Percentiles rank a stretch among this genome's conserved stretches.
Evolutionary conservation across 64 coral and sea anemone species (phyloP).

Genomic region (Porites lutea): DNA sequence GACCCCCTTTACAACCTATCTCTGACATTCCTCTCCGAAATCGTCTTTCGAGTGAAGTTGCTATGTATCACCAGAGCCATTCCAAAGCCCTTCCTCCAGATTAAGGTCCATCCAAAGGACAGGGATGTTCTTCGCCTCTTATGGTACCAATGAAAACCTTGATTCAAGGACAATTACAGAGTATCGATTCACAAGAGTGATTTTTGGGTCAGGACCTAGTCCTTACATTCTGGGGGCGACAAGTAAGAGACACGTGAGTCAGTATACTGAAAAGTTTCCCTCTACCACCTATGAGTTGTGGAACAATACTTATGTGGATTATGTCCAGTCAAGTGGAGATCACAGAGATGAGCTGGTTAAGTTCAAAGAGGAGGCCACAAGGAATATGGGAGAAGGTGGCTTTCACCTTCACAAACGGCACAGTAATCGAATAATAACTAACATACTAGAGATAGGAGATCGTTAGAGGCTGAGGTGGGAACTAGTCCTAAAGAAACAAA

Average conservation of each 20-base stretch:
- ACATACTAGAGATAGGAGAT: not conserved
- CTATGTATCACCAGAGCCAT: conserved; percentile 53
- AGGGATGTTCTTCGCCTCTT: conserved; percentile 26
- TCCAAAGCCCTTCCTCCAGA: conserved; percentile 54
- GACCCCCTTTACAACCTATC: conserved; percentile 48
- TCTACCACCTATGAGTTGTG: too few relatives aligned
- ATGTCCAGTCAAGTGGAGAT: too few relatives aligned
- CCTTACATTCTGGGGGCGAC: not conserved
- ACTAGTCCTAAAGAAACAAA: not conserved
- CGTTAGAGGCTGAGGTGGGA: too few relatives aligned
- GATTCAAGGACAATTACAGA: not conserved
- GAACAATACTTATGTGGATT: too few relatives aligned
- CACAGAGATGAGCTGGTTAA: not conserved
- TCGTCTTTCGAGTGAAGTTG: not conserved
- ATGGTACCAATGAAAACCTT: conserved; percentile 20
- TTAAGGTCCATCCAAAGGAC: conserved; percentile 40
- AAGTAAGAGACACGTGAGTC: not conserved
- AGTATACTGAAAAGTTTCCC: not conserved
- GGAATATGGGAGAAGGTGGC: not conserved
- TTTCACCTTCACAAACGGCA: not conserved
- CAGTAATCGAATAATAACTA: too few relatives aligned
- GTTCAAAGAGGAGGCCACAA: not conserved
- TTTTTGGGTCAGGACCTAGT: too few relatives aligned
- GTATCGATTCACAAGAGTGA: too few relatives aligned
- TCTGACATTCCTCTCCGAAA: conserved; percentile 65